Evolutionary conservation across 2,113 vertebrate genomes (phyloP).

Genomic region (Alces alces): DNA sequence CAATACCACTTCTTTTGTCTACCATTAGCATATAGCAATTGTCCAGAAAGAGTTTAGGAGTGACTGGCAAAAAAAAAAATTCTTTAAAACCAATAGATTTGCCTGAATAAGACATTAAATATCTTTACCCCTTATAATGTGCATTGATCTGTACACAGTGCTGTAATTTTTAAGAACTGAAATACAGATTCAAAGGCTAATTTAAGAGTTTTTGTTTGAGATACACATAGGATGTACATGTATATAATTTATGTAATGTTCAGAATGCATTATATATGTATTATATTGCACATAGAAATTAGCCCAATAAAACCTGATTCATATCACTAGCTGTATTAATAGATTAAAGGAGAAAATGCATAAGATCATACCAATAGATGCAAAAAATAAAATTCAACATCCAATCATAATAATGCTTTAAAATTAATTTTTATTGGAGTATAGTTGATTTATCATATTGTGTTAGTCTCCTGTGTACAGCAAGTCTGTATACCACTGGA

Average conservation of each 20-base stretch:
- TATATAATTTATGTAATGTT: not conserved
- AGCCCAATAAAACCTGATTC: not conserved
- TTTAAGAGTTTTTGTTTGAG: not conserved
- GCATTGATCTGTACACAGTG: not conserved
- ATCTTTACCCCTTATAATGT: not conserved
- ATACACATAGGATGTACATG: not conserved
- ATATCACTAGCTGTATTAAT: not conserved
- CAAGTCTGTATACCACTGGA: not conserved
- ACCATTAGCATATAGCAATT: not conserved
- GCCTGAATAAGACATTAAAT: not conserved
- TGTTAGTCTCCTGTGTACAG: not conserved
- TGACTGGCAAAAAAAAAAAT: not conserved
- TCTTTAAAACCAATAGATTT: not conserved
- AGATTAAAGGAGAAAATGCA: not conserved
- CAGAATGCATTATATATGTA: not conserved
- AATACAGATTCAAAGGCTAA: not conserved
- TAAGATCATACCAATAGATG: not conserved
- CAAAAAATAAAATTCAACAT: slow-evolving; percentile 4
- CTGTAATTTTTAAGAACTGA: slow-evolving; percentile 3
- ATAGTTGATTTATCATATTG: not conserved
- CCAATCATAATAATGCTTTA: not conserved
- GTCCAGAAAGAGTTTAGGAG: not conserved
- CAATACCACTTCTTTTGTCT: not conserved
- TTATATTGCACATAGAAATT: not conserved
- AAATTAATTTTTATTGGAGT: not conserved